Base-by-base conservation (phyloP, 2,113 vertebrate species). In the Limnothrissa miodon region DNA sequence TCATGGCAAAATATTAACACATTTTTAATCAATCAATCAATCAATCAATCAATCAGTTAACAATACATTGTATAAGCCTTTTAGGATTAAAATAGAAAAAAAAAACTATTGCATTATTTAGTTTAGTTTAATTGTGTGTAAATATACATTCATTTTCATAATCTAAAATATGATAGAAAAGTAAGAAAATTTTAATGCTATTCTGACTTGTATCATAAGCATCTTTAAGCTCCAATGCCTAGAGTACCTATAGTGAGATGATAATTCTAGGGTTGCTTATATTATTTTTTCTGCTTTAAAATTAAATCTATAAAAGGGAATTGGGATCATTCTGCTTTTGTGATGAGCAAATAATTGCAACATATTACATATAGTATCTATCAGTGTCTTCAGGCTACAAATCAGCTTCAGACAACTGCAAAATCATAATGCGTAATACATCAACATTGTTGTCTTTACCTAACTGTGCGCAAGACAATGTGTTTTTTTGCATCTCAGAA, bases 401-500 rank as follows among this genome's bases (percentile, higher is more conserved):
- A 56, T 21, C 51, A 23, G 5, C 23, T 56, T 56, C 21, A 56
- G 4, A 56, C 19, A 23, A 4, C 21, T 5, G 23, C 7, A 21
- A 56, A 21, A 56, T 56, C 19, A 7, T 19, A 56, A 56, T 56
- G 19, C 23, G 19, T 56, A 23, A 23, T 56, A 19, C 19, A 56
- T 19, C 21, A 56, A 36, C 10, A n/a, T n/a, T n/a, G n/a, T 70
- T 79, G 78, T 46, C n/a, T n/a, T 44, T 62, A 78, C 19, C 51
- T 21, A 25, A 15, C 10, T 59, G 19, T 19, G 29, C 9, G 5
- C n/a, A 36, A 46, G 15, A 56, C n/a, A 33, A 21, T 45, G 19
- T 39, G n/a, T n/a, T n/a, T n/a, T n/a, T n/a, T n/a, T n/a, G 2
- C 25, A 15, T 44, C 82, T 90, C 88, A 94, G 62, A 94, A 87